Evolutionary conservation across 2,888 invertebrate species (phyloP), one percentile per base, ranked within the genome.

Genomic region (Chrysopilus asiliformis): DNA sequence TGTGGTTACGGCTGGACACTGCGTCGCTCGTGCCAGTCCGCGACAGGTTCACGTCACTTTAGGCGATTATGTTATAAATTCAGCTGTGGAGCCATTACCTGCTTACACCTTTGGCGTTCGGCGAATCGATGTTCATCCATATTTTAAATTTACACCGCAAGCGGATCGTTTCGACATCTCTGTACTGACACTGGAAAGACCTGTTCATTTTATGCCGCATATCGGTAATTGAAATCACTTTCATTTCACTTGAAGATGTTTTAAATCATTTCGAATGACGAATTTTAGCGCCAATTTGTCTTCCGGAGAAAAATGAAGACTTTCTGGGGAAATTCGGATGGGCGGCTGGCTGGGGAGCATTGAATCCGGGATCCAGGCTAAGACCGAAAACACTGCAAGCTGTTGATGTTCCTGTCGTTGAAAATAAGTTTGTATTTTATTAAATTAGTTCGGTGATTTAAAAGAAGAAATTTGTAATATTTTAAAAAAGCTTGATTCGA

Each of bases 1-100:
- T 64, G 90, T 93, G 8, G 87, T 91, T 37, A 91, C 91, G 3
- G 91, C 91, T 4, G 91, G 91, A 1, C 91, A 91, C 60, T 93
- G 91, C 59, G 91, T 91, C 17, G 90, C 91, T 34, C 77, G 89
- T 49, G 87, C 89, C 31, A 79, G 83, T 42, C 86, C 91, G 1
- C 72, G 85, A 36, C 89, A 90, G 65, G 89, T 91, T 7, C 84
- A 89, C 49, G 90, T 91, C 35, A 91, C 90, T 1, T 48, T 64
- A 29, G 63, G 91, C 2, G 91, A 91, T 60, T 91, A 91, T 66
- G 87, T 91, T 49, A 87, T 91, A 54, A 90, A 91, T 64, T 89
- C 89, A 1, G 89, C 90, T 0, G 81, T 85, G 4, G 91, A 91
- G 56, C 84, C 89, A 0, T 65, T 91, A 38, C 89, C 89, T 0